Evolutionary conservation across 2,113 vertebrate species (phyloP), one percentile per base, ranked within the genome.

Genomic region (Oostethus manadensis): DNA sequence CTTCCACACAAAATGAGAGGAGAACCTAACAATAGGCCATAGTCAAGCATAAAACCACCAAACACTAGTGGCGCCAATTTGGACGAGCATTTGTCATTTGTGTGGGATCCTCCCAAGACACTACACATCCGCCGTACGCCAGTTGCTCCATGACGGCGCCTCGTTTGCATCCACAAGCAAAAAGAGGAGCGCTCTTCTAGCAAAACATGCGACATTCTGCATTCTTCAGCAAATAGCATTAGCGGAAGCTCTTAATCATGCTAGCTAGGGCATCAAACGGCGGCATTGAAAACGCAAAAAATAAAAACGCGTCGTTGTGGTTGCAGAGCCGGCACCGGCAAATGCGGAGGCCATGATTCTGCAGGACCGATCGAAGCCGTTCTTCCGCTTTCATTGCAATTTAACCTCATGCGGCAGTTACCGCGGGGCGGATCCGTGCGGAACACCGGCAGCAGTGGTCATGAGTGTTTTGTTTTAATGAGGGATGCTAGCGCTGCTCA

Each of bases 401-500:
- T 21, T 21, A 14, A 40, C 53, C 53, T 55, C 35, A 16, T 18
- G 14, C 10, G 33, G 14, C 38, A 13, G 38, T 42, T 11, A 42
- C 8, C 18, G 21, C 3, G 10, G 22, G 8, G n/a, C 35, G 51
- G 33, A 55, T 38, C 33, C 3, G 13, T 20, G 29, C 6, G n/a
- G 33, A 40, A 53, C 15, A 17, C 17, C 49, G 17, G 8, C 29
- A 6, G 26, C 22, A 14, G 1, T 13, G 4, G 17, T 71, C 66
- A 70, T 71, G 81, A 81, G 84, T 81, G 76, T 67, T 59, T 11
- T 56, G 66, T 66, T 67, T 76, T 78, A 80, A 85, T 57, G 68
- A 81, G 77, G 66, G 53, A 78, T 48, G 76, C 62, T 80, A 76
- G 58, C 57, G 66, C 78, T 42, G 86, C 84, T 61, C 83, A 87